Conservation (phyloP, 2,113 vertebrate genomes). For the Aleadryas rufinucha region DNA sequence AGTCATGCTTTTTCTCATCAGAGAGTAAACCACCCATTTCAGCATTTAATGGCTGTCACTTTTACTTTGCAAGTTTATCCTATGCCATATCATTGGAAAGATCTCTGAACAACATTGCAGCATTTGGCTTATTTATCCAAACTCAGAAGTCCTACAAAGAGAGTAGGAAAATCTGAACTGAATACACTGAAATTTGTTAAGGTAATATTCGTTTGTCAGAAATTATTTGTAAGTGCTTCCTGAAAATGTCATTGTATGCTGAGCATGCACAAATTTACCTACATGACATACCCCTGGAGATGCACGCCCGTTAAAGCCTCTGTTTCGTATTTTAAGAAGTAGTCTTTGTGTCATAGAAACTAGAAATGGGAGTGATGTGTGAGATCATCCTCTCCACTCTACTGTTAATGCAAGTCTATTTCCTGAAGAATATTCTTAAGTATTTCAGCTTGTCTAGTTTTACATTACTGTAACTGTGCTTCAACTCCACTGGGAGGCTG, state of each 20-base stretch:
- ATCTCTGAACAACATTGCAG: neutral
- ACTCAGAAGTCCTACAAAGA: neutral
- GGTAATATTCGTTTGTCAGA: neutral
- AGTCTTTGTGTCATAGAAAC: neutral
- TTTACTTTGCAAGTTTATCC: neutral
- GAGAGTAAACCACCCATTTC: neutral
- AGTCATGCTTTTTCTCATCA: conserved; percentile 26
- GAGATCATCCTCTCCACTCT: neutral
- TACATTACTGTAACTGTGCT: neutral
- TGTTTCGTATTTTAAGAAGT: neutral
- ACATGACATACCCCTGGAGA: neutral
- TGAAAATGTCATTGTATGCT: neutral
- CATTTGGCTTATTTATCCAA: neutral
- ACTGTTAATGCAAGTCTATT: neutral
- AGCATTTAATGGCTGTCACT: conserved; percentile 19
- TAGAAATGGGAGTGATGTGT: neutral
- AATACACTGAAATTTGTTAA: neutral
- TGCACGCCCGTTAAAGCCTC: neutral
- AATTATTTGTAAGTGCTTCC: neutral
- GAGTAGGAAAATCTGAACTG: neutral
- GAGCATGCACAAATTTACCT: neutral
- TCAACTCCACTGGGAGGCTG: neutral
- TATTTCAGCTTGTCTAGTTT: conserved; percentile 4
- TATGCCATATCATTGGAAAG: neutral
- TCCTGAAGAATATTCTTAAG: neutral